phyloP scores from a whole-genome alignment of 2,797 vertebrate genomes.

The Melanotaenia nigrans region DNA sequence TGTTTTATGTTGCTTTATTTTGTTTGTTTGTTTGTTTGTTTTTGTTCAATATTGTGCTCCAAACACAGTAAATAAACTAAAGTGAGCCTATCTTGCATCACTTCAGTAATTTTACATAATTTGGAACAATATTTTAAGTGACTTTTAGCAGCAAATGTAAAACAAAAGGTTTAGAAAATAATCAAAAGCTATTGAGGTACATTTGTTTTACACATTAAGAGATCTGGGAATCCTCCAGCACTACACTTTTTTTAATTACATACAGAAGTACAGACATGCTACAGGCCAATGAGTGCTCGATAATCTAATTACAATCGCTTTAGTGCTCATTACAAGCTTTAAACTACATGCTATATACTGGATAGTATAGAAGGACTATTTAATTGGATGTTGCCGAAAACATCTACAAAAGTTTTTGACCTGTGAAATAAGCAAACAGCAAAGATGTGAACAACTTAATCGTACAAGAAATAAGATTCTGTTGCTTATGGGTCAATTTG shows the following conservation, averaged over 20 bases:
- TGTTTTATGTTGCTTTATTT: not conserved
- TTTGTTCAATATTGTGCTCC: not conserved
- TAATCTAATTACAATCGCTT: slow-evolving; percentile 42
- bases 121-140: not conserved
- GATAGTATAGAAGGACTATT: not conserved
- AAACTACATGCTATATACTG: slow-evolving; percentile 13
- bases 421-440: not conserved
- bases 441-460: not conserved
- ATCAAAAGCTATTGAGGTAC: too few relatives aligned
- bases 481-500: not conserved
- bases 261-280: slow-evolving; percentile 27
- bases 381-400: not conserved
- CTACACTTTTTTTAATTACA: slow-evolving; percentile 22
- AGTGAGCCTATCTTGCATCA: not conserved
- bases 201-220: slow-evolving; percentile 2
- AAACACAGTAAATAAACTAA: not conserved
- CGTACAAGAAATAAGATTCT: not conserved
- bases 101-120: not conserved
- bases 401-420: not conserved
- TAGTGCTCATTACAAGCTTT: slow-evolving; percentile 37
- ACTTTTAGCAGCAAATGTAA: not conserved
- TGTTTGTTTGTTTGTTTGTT: not conserved
- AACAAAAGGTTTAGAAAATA: too few relatives aligned
- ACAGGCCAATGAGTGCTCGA: slow-evolving; percentile 17
- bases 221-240: slow-evolving; percentile 1